Percentiles rank a stretch among this genome's conserved stretches.
These are phyloP conservation scores for Podarcis lilfordi DNA, from an alignment of 2,797 vertebrate genomes.

Conservation along the genomic window DNA sequence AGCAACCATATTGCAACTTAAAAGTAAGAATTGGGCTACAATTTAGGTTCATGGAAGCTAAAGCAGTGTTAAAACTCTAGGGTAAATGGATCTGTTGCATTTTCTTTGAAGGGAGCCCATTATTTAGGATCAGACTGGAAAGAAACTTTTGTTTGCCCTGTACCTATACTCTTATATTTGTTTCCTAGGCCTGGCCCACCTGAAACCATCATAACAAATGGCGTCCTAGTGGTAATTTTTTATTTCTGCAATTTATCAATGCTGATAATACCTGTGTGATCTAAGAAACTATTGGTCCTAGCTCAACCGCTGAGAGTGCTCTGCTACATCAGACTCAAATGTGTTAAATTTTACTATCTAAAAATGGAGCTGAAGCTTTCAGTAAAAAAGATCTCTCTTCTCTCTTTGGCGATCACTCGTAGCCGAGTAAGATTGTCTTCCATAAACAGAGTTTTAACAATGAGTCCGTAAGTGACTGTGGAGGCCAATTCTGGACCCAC, in stretches of 20 bases:
- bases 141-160: background rate
- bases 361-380: no score
- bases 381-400: no score
- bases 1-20: background rate
- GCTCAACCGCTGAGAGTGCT: background rate
- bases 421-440: no score
- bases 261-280: background rate
- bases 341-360: no score
- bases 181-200: conserved; percentile 77
- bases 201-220: conserved; percentile 82
- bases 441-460: no score
- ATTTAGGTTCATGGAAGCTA: background rate
- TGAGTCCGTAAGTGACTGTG: no score
- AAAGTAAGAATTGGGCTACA: background rate
- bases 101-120: background rate
- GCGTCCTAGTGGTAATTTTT: conserved; percentile 85
- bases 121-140: background rate
- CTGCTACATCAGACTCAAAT: no score
- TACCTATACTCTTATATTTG: conserved; percentile 41
- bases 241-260: background rate
- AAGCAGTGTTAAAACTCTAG: background rate
- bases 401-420: no score
- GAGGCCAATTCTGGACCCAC: no score
- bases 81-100: background rate
- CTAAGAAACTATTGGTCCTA: background rate